A percentile compares a stretch with the other conserved stretches of the same genome.
Evolutionary conservation across 2,888 invertebrate genomes (phyloP).

Genomic region (Tenthredo distinguenda): DNA sequence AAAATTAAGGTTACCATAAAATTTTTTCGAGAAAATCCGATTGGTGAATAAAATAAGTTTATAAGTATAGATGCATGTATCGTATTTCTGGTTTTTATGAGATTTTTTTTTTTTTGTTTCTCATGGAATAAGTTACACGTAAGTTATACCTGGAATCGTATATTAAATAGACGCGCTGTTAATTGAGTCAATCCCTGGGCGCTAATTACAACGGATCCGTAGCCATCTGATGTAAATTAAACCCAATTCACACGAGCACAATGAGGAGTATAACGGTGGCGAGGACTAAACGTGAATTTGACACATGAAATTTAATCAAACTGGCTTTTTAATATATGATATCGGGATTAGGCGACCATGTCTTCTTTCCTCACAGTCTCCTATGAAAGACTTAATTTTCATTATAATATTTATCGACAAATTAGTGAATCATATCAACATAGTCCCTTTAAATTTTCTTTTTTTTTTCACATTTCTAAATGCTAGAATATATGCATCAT

Average conservation of each 20-base stretch:
- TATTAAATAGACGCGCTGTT: not conserved
- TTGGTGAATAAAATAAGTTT: no score
- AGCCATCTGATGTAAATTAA: conserved; percentile 31
- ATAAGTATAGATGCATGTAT: no score
- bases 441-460: no score
- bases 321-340: not conserved
- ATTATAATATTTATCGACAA: not conserved
- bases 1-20: no score
- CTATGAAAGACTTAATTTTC: not conserved
- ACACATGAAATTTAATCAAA: conserved; percentile 15
- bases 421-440: not conserved
- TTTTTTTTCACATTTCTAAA: no score
- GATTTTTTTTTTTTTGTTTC: not conserved
- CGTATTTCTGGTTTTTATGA: no score
- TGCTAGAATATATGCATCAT: no score
- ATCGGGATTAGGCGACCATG: not conserved
- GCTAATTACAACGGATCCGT: conserved; percentile 16
- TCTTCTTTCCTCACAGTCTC: not conserved
- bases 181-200: not conserved
- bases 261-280: not conserved
- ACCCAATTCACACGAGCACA: conserved; percentile 29
- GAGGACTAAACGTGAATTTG: not conserved
- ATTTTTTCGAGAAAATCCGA: no score
- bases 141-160: not conserved
- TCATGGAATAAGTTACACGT: not conserved